Base-by-base conservation (phyloP, 2,113 vertebrate species). In the Triplophysa rosa region DNA sequence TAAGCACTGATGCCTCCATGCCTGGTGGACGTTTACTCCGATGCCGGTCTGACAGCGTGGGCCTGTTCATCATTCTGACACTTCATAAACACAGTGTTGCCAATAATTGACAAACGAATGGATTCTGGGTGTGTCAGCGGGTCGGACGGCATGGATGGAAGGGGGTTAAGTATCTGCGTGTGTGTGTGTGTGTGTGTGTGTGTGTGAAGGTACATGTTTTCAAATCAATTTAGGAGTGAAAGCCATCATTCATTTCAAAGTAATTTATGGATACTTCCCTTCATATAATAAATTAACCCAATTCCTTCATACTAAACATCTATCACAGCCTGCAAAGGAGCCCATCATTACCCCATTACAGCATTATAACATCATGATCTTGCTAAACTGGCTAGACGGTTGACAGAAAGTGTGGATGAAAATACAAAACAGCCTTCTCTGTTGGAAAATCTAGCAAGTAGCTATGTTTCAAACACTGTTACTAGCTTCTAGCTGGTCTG, bases 221-320 rank as follows among this genome's bases (percentile, higher is more conserved):
- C 79, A 67, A 84, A 80, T 59, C 82, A 82, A 90, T 86, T 84
- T 84, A 77, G 83, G 84, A 81, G 56, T 61, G n/a, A 75, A 81
- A 74, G 82, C 66, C 12, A 61, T 80, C 80, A 85, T 87, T 84
- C 79, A 86, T 86, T 85, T 81, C 66, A 45, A 24, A 12, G 14
- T 74, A 66, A 81, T 83, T 83, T 80, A 85, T 70, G 67, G 70
- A 67, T 42, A 29, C 33, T 70, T 47, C 59, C 19, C n/a, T 63
- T 83, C 64, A 73, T 49, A 79, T 71, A 76, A 79, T 70, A 49
- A 70, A 54, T 67, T 80, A 72, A 67, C 58, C 58, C 75, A 26
- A 49, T 63, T 26, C 77, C 61, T 65, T 67, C 24, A 67, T 49
- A 40, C 8, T 1, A 14, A 61, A 37, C 24, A 23, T 52, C 13